Evolutionary conservation across 2,797 vertebrate species (phyloP).

Genomic region (Phrynocephalus guinanensis): DNA sequence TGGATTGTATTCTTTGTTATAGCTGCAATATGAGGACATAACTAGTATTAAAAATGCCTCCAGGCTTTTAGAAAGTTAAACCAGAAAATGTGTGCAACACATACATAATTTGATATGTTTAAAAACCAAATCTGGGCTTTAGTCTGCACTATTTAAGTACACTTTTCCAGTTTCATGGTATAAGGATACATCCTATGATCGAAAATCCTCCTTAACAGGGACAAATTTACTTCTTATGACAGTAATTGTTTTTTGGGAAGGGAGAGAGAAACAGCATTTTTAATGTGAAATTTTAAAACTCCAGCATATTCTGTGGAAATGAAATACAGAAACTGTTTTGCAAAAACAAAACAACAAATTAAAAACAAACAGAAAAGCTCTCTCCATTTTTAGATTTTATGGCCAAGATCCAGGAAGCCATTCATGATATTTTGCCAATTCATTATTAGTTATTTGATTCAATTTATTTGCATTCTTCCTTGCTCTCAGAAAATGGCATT

Average conservation of each 20-base stretch:
- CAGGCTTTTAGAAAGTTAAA: neutral
- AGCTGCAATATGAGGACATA: neutral
- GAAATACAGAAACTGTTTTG: neutral
- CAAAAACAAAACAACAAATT: neutral
- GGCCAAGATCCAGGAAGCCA: neutral
- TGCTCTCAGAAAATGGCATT: too few species aligned
- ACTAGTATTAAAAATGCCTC: constrained; percentile 27
- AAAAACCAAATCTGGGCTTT: constrained; percentile 29
- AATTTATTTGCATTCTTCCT: too few species aligned
- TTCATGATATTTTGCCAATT: neutral
- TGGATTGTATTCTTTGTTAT: constrained; percentile 44
- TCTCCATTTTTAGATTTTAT: neutral
- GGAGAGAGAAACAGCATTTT: neutral
- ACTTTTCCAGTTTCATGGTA: constrained; percentile 18
- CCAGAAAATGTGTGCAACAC: constrained; percentile 22
- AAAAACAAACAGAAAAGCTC: neutral
- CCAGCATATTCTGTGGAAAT: neutral
- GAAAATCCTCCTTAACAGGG: constrained; percentile 6
- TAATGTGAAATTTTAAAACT: neutral
- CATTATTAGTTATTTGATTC: neutral
- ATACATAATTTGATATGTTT: neutral
- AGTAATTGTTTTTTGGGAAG: neutral
- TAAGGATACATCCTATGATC: constrained; percentile 23
- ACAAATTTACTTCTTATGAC: constrained; percentile 6
- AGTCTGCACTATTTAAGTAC: constrained; percentile 26